Evolutionary conservation across 1,140 invertebrate species (phyloP).

Genomic region (Papilio dardanus): DNA sequence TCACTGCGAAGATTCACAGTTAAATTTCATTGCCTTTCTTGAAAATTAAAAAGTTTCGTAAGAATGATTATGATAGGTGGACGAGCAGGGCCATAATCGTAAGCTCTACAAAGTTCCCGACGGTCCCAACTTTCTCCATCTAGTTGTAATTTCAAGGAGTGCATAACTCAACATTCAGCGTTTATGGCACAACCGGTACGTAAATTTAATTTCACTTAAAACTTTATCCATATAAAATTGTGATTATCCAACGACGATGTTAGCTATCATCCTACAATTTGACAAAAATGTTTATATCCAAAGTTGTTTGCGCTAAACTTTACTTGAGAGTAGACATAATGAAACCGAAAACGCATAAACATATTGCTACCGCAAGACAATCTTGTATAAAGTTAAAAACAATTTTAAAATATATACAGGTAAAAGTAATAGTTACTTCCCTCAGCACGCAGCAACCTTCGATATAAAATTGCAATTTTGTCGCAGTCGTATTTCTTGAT

Average conservation of each 20-base stretch:
- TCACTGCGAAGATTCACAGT: background rate
- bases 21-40: background rate
- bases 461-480: background rate
- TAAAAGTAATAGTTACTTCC: background rate
- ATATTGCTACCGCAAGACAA: too few species aligned
- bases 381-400: background rate
- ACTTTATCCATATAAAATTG: conserved; percentile 8
- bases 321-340: too few species aligned
- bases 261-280: background rate
- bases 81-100: conserved; percentile 3
- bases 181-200: background rate
- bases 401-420: background rate
- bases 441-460: background rate
- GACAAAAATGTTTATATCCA: background rate
- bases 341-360: too few species aligned
- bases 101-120: background rate
- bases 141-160: conserved; percentile 4
- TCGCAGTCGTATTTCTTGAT: background rate
- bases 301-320: background rate
- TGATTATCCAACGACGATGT: background rate
- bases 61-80: conserved; percentile 13
- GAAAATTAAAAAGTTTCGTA: conserved; percentile 17
- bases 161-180: background rate
- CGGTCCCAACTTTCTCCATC: background rate
- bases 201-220: conserved; percentile 27